Evolutionary conservation across 2,888 invertebrate species (phyloP).

Genomic region (Sinopyrophorus schimmeli): DNA sequence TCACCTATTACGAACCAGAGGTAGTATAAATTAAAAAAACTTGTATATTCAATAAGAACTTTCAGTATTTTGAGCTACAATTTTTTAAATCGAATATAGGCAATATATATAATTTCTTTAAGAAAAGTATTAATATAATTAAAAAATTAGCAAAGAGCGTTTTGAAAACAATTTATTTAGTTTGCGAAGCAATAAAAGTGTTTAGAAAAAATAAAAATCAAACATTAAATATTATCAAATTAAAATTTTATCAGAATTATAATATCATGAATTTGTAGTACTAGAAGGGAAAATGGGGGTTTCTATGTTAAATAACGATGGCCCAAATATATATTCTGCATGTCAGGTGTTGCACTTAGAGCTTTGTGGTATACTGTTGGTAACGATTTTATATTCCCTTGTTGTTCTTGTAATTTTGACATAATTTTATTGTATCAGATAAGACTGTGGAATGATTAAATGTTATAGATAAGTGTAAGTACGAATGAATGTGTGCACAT

Average conservation of each 20-base stretch:
- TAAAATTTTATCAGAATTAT: constrained; percentile 6
- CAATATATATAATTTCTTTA: no score
- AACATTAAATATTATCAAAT: not conserved
- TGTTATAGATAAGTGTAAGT: constrained; percentile 30
- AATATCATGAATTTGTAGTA: constrained; percentile 2
- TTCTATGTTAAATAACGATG: constrained; percentile 3
- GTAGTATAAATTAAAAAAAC: no score
- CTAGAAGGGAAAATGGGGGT: not conserved
- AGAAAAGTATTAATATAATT: no score
- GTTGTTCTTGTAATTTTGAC: constrained; percentile 12
- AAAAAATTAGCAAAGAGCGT: no score
- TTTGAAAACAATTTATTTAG: no score
- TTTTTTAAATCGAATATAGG: no score
- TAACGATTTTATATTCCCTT: constrained; percentile 13
- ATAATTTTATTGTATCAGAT: constrained; percentile 28
- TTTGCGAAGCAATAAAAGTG: not conserved
- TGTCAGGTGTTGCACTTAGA: constrained; percentile 10
- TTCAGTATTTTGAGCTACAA: no score
- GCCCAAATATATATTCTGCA: constrained; percentile 12
- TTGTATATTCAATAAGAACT: no score
- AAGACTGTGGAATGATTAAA: constrained; percentile 32
- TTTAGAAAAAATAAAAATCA: not conserved
- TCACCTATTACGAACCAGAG: no score
- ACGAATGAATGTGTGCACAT: constrained; percentile 53
- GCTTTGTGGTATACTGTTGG: constrained; percentile 7